Conservation (phyloP, 2,113 vertebrate genomes). For the Mustelus asterias region DNA sequence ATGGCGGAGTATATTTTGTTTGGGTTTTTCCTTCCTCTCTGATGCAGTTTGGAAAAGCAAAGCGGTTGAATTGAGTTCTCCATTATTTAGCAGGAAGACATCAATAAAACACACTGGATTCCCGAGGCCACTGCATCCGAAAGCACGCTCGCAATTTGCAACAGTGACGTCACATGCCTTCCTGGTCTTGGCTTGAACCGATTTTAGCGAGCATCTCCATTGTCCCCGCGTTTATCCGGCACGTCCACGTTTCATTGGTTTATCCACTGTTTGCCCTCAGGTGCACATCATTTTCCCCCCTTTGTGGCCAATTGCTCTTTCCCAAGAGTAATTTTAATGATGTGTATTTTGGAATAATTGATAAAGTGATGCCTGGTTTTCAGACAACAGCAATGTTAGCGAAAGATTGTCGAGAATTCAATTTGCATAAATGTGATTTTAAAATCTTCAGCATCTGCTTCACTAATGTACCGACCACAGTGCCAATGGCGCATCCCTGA, state of each 20-base stretch:
- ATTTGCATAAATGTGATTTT: slow-evolving; percentile 32
- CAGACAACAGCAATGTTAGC: background rate
- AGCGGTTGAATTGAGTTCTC: background rate
- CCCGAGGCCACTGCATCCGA: background rate
- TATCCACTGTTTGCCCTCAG: background rate
- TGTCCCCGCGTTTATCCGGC: background rate
- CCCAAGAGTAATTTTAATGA: background rate
- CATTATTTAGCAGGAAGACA: slow-evolving; percentile 16
- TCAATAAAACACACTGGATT: background rate
- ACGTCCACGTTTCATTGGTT: background rate
- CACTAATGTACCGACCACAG: background rate
- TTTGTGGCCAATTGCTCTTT: background rate
- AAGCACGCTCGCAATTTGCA: background rate
- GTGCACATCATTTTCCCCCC: background rate
- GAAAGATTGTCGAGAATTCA: background rate
- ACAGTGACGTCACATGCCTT: background rate
- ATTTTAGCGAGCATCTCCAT: background rate
- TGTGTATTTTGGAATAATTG: background rate
- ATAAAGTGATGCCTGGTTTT: background rate
- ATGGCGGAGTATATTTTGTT: background rate
- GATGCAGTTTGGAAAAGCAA: background rate
- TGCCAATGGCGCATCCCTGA: background rate
- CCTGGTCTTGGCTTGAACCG: background rate
- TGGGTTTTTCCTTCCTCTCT: background rate
- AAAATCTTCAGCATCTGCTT: slow-evolving; percentile 22